Evolutionary conservation across 2,888 invertebrate genomes (phyloP).

Genomic region (Meteorus cinctellus): DNA sequence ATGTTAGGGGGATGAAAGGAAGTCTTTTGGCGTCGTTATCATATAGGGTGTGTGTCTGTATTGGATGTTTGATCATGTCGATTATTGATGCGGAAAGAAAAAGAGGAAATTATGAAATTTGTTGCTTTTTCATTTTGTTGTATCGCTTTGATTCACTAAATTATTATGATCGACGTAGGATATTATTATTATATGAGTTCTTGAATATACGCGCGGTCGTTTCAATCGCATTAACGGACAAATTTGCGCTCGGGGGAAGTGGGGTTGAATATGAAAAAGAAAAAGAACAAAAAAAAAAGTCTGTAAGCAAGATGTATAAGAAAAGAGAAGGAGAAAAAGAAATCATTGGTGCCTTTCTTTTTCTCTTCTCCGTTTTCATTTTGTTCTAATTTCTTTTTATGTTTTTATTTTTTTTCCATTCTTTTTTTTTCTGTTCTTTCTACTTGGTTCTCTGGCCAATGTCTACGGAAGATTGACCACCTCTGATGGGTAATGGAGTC

Average conservation of each 20-base stretch:
- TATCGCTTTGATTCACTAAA: conserved; percentile 15
- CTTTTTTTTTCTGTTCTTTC: background rate
- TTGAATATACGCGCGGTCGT: conserved; percentile 7
- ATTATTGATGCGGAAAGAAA: conserved; percentile 24
- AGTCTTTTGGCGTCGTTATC: conserved; percentile 34
- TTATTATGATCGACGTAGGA: conserved; percentile 8
- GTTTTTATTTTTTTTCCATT: background rate
- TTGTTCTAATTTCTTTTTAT: background rate
- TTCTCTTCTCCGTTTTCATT: background rate
- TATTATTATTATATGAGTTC: conserved; percentile 8
- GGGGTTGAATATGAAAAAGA: background rate
- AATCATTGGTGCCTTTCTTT: background rate
- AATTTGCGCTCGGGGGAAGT: conserved; percentile 39
- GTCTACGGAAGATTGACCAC: conserved; percentile 67
- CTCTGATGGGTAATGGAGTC: conserved; percentile 68
- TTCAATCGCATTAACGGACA: conserved; percentile 30
- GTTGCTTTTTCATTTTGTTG: background rate
- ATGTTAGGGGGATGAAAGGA: background rate
- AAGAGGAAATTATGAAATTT: conserved; percentile 6
- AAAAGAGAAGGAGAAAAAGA: conserved; percentile 21
- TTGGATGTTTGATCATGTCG: conserved; percentile 27
- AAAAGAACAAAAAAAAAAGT: conserved; percentile 2
- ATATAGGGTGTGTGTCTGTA: background rate
- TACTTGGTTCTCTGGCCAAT: conserved; percentile 11
- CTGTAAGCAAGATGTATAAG: conserved; percentile 24